phyloP scores from a whole-genome alignment of 1,140 invertebrate species.

The Apis laboriosa region DNA sequence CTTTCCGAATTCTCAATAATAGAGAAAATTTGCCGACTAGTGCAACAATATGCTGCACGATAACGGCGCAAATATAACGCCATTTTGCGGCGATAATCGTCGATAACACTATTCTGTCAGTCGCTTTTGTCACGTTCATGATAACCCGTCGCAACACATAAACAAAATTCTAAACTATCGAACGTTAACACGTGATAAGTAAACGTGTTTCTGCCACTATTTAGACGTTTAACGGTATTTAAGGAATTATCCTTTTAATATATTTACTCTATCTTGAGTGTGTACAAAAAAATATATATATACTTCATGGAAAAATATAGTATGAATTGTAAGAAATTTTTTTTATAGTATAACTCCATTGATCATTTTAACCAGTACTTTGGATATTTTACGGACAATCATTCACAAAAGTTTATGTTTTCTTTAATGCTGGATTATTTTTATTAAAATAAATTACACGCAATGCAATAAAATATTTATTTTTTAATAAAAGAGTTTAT shows the following conservation, averaged over 20 bases:
- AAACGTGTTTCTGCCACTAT: background rate
- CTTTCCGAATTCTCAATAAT: too few species aligned
- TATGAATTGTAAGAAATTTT: too few species aligned
- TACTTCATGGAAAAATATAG: too few species aligned
- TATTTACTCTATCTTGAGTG: too few species aligned
- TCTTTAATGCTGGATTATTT: too few species aligned
- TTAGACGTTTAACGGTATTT: background rate
- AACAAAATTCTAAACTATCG: slow-evolving; percentile 21
- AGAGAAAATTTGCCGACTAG: background rate
- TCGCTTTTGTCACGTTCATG: slow-evolving; percentile 9
- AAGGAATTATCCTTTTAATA: background rate
- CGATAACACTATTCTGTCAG: slow-evolving; percentile 29
- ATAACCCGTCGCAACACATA: slow-evolving; percentile 41
- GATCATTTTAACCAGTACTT: too few species aligned
- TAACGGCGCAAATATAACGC: slow-evolving; percentile 30
- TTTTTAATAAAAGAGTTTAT: too few species aligned
- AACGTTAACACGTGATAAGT: background rate
- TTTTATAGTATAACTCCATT: too few species aligned
- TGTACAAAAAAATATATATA: background rate
- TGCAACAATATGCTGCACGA: slow-evolving; percentile 7
- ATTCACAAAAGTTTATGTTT: too few species aligned
- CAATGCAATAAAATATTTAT: too few species aligned
- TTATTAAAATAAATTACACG: too few species aligned
- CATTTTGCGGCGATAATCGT: slow-evolving; percentile 37
- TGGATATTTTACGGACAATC: too few species aligned